Evolutionary conservation across 2,113 vertebrate species (phyloP), one percentile per base, ranked within the genome.

Genomic region (Rhinoptilus africanus): DNA sequence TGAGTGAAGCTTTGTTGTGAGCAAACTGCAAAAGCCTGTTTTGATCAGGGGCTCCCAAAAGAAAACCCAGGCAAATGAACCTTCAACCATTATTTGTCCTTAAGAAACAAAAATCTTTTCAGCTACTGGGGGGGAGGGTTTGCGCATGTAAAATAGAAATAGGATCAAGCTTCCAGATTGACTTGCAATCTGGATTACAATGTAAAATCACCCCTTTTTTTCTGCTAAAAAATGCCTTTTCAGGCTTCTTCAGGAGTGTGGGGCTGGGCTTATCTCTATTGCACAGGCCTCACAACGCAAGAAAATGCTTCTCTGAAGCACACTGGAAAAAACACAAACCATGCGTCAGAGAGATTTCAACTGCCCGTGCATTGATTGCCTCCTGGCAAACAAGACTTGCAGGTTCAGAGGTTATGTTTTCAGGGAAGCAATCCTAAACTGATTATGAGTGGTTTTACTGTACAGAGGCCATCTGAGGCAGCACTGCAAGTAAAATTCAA

Each of bases 41-140:
- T 14, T 2, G 39, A 43, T 28, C 47, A 92, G 39, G 20, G 34
- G 12, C 13, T 82, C 32, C 60, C 37, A 62, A 28, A 88, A 72
- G 27, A 54, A 91, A 90, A 92, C 47, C 4, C 59, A 80, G 27
- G 24, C 14, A 91, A 92, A 85, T 23, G 35, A 92, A 43, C 35
- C 32, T 77, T 13, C 0, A 0, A 66, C 41, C 17, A 15, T 69
- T 45, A n/a, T 50, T 69, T 56, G 34, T 67, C 43, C 26, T 32
- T 74, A 82, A 51, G 56, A 75, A 82, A 68, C 14, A 69, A 12
- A 45, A 59, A 72, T 51, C 14, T 80, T 91, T 59, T 59, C 1
- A 1, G 60, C 30, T 75, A 9, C 12, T 66, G 41, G 6, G 37
- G 35, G 62, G 62, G 47, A 48, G 8, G 48, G 34, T 79, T 67